Base-by-base conservation (phyloP, 2,888 invertebrate genomes). In the Dicyrtomina minuta region DNA sequence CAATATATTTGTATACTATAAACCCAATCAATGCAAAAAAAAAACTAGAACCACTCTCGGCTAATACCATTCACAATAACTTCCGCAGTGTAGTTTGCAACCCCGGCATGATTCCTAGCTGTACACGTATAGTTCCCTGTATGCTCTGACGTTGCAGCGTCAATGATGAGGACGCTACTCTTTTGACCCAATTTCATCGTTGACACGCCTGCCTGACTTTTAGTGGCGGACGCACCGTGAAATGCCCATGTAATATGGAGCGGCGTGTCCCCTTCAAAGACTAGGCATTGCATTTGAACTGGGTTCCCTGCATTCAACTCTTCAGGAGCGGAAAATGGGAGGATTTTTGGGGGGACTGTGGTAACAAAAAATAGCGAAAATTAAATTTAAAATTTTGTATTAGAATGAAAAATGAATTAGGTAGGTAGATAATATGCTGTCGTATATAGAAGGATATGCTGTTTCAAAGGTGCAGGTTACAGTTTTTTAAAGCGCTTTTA, bases 111-210 rank as follows among this genome's bases (percentile, higher is more conserved):
- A 83, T 91, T 91, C 75, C 84, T 85, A 41, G 90, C 91, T 69
- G 87, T 85, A 80, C 92, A 91, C 56, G 89, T 89, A 80, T 90
- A 91, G 80, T 87, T 85, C 70, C 91, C 91, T 74, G 88, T 87
- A 81, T 91, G 90, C 68, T 85, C 84, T 51, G 87, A 88, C 70
- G 87, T 87, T 53, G 89, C 86, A n/a, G 88, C 85, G 75, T 88
- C 87, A 74, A 90, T 88, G 76, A 86, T 87, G 76, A 90, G 85
- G 79, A 88, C 84, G 76, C 87, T 88, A 79, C 88, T 87, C 78
- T 88, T 86, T 66, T 84, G 83, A 73, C 86, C 85, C 75, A 85
- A 41, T 62, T 77, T 74, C 61, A 74, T 71, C 5, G 74, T 75
- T 13, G 60, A 68, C 33, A 79, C 70, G 12, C 74, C 74, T 20